phyloP scores from a whole-genome alignment of 2,888 invertebrate species.

The Eudasyphora cyanicolor region DNA sequence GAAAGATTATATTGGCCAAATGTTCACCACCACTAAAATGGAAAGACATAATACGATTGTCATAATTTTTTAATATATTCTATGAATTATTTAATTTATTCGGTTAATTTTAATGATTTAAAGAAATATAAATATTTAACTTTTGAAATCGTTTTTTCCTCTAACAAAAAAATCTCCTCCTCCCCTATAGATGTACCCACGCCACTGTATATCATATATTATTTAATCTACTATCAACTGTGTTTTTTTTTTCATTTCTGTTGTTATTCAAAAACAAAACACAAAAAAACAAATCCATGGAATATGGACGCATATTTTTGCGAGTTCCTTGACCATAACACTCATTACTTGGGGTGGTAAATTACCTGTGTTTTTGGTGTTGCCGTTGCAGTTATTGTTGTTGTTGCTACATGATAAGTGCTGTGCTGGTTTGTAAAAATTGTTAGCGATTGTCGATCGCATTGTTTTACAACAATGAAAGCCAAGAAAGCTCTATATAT shows the following conservation, averaged over 20 bases:
- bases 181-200: not conserved
- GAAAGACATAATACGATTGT: no score
- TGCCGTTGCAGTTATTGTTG: not conserved
- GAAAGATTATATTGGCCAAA: no score
- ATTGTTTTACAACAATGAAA: slow-evolving; percentile 6
- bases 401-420: slow-evolving; percentile 26
- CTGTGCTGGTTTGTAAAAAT: not conserved
- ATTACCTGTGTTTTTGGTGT: not conserved
- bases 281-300: not conserved
- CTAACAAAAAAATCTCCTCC: no score
- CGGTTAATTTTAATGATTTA: not conserved
- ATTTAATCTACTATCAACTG: slow-evolving; percentile 5
- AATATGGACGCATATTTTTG: slow-evolving; percentile 26
- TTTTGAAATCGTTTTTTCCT: no score
- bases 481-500: not conserved
- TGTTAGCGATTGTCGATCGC: not conserved
- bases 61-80: not conserved
- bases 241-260: not conserved
- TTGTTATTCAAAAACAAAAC: not conserved
- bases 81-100: not conserved
- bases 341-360: slow-evolving; percentile 26
- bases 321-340: slow-evolving; percentile 43
- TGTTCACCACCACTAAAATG: no score
- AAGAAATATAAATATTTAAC: no score
- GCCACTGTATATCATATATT: not conserved